Percentiles rank a stretch among this genome's conserved stretches.
Evolutionary conservation across 2,888 invertebrate genomes (phyloP).

Genomic region (Melinopterus prodromus): DNA sequence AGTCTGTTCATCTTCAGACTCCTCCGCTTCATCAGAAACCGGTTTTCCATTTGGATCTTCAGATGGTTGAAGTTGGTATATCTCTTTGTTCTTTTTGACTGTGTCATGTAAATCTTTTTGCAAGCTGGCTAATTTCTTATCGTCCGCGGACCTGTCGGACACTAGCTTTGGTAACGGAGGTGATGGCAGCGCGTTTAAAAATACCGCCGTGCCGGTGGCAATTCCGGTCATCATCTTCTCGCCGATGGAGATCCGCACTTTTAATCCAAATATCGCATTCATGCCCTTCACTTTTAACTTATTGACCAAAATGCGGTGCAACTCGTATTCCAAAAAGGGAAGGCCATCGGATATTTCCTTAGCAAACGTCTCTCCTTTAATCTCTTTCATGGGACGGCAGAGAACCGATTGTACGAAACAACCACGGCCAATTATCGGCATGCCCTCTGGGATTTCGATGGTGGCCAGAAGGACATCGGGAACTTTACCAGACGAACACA

Average conservation of each 20-base stretch:
- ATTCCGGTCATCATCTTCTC: constrained; percentile 88
- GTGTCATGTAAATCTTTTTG: constrained; percentile 76
- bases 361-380: constrained; percentile 85
- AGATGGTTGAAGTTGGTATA: constrained; percentile 68
- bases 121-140: constrained; percentile 71
- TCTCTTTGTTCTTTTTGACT: constrained; percentile 75
- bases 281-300: constrained; percentile 93
- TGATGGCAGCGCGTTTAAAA: constrained; percentile 79
- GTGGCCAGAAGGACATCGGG: constrained; percentile 92
- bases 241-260: constrained; percentile 76
- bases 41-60: constrained; percentile 51
- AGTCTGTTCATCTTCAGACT: constrained; percentile 73
- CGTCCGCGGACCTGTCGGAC: constrained; percentile 71
- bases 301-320: constrained; percentile 89
- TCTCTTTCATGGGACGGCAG: constrained; percentile 79
- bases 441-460: constrained; percentile 81
- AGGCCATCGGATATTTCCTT: constrained; percentile 95
- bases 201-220: constrained; percentile 88
- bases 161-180: constrained; percentile 77
- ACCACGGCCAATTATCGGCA: constrained; percentile 76
- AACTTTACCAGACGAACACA: constrained; percentile 83
- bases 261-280: constrained; percentile 91
- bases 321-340: constrained; percentile 95
- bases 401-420: constrained; percentile 79
- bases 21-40: constrained; percentile 71